phyloP scores from a whole-genome alignment of 2,888 invertebrate genomes.

The Glaucopsyche alexis region DNA sequence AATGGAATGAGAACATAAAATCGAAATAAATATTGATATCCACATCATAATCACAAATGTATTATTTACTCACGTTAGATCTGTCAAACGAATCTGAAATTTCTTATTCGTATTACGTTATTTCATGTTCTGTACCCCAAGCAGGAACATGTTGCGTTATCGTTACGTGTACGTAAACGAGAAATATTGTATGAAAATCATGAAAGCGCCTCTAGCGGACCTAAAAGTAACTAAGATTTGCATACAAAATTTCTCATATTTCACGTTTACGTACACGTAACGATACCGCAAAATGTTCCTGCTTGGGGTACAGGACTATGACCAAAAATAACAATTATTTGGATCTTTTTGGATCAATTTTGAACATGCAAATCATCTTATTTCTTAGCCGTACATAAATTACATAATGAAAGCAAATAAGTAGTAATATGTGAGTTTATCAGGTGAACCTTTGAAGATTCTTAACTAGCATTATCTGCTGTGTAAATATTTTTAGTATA shows the following conservation, averaged over 20 bases:
- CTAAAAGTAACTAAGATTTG: too few species aligned
- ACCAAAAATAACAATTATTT: background rate
- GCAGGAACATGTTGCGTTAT: too few species aligned
- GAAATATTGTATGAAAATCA: too few species aligned
- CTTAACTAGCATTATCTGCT: background rate
- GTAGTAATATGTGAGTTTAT: background rate
- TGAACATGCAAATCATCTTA: constrained; percentile 46
- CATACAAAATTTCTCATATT: too few species aligned
- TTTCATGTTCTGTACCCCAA: too few species aligned
- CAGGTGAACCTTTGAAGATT: background rate
- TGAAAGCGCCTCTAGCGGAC: too few species aligned
- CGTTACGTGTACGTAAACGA: too few species aligned
- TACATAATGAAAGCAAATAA: constrained; percentile 46
- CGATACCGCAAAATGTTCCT: too few species aligned
- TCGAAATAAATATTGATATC: constrained; percentile 52
- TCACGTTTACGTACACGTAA: too few species aligned
- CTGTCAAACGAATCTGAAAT: background rate
- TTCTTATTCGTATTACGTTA: background rate
- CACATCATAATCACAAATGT: constrained; percentile 37
- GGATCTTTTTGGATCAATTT: background rate
- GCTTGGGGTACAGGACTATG: background rate
- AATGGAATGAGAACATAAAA: constrained; percentile 68
- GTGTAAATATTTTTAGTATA: too few species aligned
- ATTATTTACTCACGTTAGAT: constrained; percentile 15
- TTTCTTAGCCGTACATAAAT: constrained; percentile 44